Evolutionary conservation across 2,797 vertebrate species (phyloP).

Genomic region (Cephalopachus bancanus): DNA sequence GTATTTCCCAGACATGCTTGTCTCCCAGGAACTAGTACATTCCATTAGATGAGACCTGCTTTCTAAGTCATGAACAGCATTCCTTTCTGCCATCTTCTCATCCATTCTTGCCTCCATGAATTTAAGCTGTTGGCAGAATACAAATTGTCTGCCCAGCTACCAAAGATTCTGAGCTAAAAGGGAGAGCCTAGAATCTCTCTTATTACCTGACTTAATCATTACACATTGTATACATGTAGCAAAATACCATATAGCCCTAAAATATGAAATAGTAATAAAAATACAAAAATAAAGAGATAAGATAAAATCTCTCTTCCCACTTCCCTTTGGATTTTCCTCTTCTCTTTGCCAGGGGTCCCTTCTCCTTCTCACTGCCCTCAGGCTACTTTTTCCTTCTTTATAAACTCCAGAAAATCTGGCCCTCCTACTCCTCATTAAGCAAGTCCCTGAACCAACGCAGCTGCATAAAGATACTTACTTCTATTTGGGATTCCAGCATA

Average conservation of each 20-base stretch:
- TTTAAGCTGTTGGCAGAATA: background rate
- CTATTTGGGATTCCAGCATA: slow-evolving; percentile 38
- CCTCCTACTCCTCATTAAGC: slow-evolving; percentile 60
- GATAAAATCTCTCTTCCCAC: background rate
- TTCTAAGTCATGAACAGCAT: background rate
- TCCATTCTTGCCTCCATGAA: background rate
- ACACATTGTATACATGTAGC: background rate
- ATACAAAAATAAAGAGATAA: background rate
- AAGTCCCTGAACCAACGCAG: background rate
- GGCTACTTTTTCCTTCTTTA: slow-evolving; percentile 50
- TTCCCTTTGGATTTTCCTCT: background rate
- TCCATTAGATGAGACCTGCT: background rate
- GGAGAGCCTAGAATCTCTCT: background rate
- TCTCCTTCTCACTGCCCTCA: slow-evolving; percentile 57
- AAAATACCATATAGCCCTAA: background rate
- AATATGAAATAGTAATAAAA: background rate
- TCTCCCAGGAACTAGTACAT: background rate
- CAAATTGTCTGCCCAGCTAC: background rate
- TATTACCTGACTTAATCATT: background rate
- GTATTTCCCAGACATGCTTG: slow-evolving; percentile 5
- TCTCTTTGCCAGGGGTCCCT: slow-evolving; percentile 62
- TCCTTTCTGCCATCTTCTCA: background rate
- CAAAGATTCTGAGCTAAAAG: background rate
- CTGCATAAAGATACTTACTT: slow-evolving; percentile 55
- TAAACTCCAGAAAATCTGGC: slow-evolving; percentile 60